Percentiles rank a stretch among this genome's conserved stretches.
Evolutionary conservation across 2,113 vertebrate species (phyloP).

Genomic region (Galbula dea): DNA sequence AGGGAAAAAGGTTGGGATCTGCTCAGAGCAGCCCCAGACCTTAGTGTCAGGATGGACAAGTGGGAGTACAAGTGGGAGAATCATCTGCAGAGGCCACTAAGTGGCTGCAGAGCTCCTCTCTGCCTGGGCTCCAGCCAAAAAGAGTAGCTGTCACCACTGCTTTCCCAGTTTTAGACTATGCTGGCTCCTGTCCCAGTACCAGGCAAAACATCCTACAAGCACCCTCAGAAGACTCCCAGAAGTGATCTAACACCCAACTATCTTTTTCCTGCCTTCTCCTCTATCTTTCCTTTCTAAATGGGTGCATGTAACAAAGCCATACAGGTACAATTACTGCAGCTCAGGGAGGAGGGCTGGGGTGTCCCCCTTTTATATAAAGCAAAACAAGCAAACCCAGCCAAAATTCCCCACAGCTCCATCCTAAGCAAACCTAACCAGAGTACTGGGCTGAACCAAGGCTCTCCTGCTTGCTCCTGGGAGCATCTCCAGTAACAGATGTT

Average conservation of each 20-base stretch:
- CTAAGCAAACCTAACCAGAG: background rate
- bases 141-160: accelerated
- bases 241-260: accelerated
- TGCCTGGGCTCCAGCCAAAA: background rate
- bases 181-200: background rate
- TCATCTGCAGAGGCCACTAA: background rate
- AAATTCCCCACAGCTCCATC: background rate
- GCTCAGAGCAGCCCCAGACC: background rate
- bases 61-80: background rate
- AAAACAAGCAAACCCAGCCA: background rate
- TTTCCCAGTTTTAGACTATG: background rate
- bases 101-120: background rate
- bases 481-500: background rate
- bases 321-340: background rate
- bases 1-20: too few species aligned
- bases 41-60: background rate
- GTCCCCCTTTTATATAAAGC: background rate
- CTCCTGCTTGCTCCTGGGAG: background rate
- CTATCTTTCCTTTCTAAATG: background rate
- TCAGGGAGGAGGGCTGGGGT: background rate
- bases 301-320: background rate
- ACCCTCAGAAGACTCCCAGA: background rate
- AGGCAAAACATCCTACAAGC: background rate
- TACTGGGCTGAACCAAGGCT: accelerated
- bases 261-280: background rate